phyloP scores from a whole-genome alignment of 2,113 vertebrate species.

The Hiodon alosoides region DNA sequence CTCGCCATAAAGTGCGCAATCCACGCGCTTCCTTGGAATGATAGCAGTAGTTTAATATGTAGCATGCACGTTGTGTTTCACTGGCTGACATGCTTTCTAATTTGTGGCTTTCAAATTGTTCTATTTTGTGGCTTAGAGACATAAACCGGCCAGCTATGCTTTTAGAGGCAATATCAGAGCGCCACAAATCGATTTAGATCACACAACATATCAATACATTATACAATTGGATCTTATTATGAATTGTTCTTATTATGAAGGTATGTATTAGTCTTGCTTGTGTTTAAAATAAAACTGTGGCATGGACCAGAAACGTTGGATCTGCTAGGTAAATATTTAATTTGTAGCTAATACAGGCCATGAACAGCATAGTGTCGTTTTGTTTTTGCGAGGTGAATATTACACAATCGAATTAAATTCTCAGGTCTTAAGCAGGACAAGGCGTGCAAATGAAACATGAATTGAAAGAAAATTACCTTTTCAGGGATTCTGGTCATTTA shows the following conservation, averaged over 20 bases:
- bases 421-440: slow-evolving; percentile 37
- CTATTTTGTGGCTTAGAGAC: neutral
- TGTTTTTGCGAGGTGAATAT: slow-evolving; percentile 34
- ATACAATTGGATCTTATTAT: neutral
- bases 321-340: neutral
- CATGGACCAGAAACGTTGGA: neutral
- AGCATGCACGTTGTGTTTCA: slow-evolving; percentile 42
- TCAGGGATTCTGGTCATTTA: slow-evolving; percentile 54
- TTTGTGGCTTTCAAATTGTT: neutral
- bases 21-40: slow-evolving; percentile 57
- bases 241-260: neutral
- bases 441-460: slow-evolving; percentile 50
- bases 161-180: neutral
- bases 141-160: neutral
- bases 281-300: neutral
- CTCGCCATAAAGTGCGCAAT: slow-evolving; percentile 50
- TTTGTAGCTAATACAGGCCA: slow-evolving; percentile 14
- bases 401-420: slow-evolving; percentile 24
- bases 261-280: neutral
- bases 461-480: slow-evolving; percentile 58
- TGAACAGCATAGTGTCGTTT: slow-evolving; percentile 15
- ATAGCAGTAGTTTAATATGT: slow-evolving; percentile 39
- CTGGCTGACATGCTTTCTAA: slow-evolving; percentile 43
- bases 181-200: neutral
- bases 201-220: neutral